Evolutionary conservation across 2,888 invertebrate species (phyloP), one percentile per base, ranked within the genome.

Genomic region (Drosophila niveifrons): DNA sequence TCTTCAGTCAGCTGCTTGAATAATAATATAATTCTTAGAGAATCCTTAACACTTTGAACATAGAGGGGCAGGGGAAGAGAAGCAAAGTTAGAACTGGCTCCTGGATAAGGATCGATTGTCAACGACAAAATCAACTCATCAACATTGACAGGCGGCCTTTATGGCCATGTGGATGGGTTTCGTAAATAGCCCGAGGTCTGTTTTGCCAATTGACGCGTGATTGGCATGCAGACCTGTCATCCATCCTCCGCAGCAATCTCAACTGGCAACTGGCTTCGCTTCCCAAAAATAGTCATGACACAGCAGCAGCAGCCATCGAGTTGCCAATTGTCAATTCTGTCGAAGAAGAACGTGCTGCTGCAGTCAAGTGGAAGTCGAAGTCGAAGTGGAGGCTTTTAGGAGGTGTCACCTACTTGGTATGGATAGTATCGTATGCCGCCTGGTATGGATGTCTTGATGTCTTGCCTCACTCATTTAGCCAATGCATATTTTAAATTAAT

Each of bases 71-170:
- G 31, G 2, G 8, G 8, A 9, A 8, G 13, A 0, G 39, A 8
- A 15, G 15, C 39, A 2, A 41, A n/a, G 11, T n/a, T 6, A n/a
- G n/a, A 36, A 41, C 39, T 15, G 34, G 15, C 51, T 66, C 72
- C 81, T 83, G 64, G 87, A 72, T 81, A 82, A 78, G 87, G 82
- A 78, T 64, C 71, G 75, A 13, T 59, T 87, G 82, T 81, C 82
- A 87, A 36, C 57, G 58, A 66, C 66, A 81, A 76, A 87, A 82
- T 83, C 88, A 83, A 83, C 88, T 83, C 85, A 87, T 87, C 88
- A 83, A 71, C 72, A 66, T 69, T 83, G 82, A 83, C 88, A 83
- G 87, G 48, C 63, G 59, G 72, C 61, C 58, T 57, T 69, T 63
- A 63, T 57, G 52, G 52, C 52, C 23, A 23, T 39, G 55, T 28